A percentile compares a stretch with the other conserved stretches of the same genome.
phyloP scores from a whole-genome alignment of 2,888 invertebrate species.

The Caenorhabditis parvicauda region DNA sequence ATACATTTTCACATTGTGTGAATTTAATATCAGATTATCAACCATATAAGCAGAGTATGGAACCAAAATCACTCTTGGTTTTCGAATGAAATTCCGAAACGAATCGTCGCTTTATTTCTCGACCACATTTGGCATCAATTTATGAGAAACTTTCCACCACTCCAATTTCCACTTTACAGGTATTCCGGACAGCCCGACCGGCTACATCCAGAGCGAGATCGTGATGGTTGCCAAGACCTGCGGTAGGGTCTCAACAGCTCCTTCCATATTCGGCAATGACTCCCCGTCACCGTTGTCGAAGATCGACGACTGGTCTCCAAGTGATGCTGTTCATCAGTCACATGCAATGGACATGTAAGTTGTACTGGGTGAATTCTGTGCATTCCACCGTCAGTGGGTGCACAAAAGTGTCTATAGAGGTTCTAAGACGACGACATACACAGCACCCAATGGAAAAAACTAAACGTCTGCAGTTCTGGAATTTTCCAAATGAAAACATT shows the following conservation, averaged over 20 bases:
- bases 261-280: conserved; percentile 56
- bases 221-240: conserved; percentile 62
- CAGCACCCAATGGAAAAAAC: background rate
- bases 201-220: conserved; percentile 61
- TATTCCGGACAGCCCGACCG: conserved; percentile 52
- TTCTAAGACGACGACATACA: background rate
- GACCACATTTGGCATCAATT: background rate
- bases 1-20: no score
- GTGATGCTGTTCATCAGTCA: conserved; percentile 46
- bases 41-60: no score
- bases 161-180: conserved; percentile 6
- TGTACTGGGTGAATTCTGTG: no score
- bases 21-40: no score
- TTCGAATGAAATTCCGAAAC: no score
- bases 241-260: conserved; percentile 32
- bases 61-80: no score
- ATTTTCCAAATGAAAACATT: no score
- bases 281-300: conserved; percentile 58
- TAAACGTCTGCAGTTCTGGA: background rate
- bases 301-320: conserved; percentile 59
- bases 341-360: conserved; percentile 53
- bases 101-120: no score
- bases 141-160: background rate
- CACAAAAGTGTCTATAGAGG: background rate
- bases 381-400: background rate